Conservation (phyloP, 2,797 vertebrate species). For the Alauda arvensis region DNA sequence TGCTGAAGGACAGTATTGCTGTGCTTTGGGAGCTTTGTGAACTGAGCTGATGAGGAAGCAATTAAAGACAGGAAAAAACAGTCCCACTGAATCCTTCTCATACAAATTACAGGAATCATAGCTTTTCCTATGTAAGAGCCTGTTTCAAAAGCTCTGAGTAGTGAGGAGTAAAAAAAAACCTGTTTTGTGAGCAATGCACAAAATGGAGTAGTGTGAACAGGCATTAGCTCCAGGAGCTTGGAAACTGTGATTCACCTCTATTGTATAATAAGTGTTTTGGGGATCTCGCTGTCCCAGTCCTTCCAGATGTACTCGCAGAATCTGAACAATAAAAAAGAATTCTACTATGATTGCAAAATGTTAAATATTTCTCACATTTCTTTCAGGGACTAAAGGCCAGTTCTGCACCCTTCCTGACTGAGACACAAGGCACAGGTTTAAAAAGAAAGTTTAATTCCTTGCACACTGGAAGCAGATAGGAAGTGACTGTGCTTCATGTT, state of each 20-base stretch:
- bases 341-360: not conserved
- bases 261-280: not conserved
- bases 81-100: not conserved
- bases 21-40: slow-evolving; percentile 3
- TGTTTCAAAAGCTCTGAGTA: not conserved
- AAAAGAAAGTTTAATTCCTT: not conserved
- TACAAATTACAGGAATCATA: slow-evolving; percentile 30
- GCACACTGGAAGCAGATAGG: not conserved
- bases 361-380: slow-evolving; percentile 23
- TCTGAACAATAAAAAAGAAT: not conserved
- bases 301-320: not conserved
- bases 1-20: not conserved
- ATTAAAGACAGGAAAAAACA: slow-evolving; percentile 60
- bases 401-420: not conserved
- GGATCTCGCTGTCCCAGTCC: not conserved
- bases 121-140: slow-evolving; percentile 3
- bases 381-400: not conserved
- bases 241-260: not conserved
- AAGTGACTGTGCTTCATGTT: not conserved
- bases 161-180: not conserved
- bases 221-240: not conserved
- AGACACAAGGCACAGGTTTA: not conserved
- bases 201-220: not conserved
- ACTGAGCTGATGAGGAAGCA: slow-evolving; percentile 46
- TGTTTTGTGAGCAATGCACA: not conserved